Percentiles rank a stretch among this genome's conserved stretches.
phyloP scores from a whole-genome alignment of 2,888 invertebrate species.

The Meandrusa payeni region DNA sequence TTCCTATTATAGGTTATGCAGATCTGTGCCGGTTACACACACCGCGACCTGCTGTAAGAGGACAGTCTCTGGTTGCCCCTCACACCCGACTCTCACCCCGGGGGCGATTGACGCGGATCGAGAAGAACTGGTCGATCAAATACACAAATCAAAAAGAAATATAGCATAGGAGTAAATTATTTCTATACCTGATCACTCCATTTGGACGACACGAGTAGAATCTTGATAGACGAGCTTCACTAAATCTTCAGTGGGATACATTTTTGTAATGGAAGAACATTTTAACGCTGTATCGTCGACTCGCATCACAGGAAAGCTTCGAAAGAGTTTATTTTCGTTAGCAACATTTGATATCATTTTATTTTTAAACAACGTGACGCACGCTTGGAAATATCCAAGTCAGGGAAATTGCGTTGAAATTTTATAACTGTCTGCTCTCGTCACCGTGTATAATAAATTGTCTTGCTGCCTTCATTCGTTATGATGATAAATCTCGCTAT shows the following conservation, averaged over 20 bases:
- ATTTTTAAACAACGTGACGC: conserved; percentile 62
- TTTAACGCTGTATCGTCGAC: conserved; percentile 43
- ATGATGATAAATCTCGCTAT: conserved; percentile 27
- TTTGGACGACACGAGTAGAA: too few relatives aligned
- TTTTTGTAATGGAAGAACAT: conserved; percentile 36
- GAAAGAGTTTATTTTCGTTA: conserved; percentile 54
- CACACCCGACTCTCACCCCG: too few relatives aligned
- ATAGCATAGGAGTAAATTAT: too few relatives aligned
- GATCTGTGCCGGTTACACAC: too few relatives aligned
- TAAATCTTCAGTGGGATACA: conserved; percentile 31
- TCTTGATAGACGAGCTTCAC: too few relatives aligned
- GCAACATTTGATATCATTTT: conserved; percentile 42
- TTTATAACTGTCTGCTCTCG: conserved; percentile 42
- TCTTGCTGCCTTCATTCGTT: conserved; percentile 29
- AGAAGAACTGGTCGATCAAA: too few relatives aligned
- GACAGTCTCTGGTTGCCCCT: too few relatives aligned
- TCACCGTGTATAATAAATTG: conserved; percentile 31
- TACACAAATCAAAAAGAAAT: too few relatives aligned
- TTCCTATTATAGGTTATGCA: too few relatives aligned
- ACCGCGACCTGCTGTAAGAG: too few relatives aligned
- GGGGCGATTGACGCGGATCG: too few relatives aligned
- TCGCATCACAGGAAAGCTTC: conserved; percentile 44
- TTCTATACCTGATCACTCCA: too few relatives aligned
- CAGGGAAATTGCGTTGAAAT: conserved; percentile 49
- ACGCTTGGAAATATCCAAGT: conserved; percentile 48